Conservation (phyloP, 2,888 invertebrate species). For the Alloplasta piceator region DNA sequence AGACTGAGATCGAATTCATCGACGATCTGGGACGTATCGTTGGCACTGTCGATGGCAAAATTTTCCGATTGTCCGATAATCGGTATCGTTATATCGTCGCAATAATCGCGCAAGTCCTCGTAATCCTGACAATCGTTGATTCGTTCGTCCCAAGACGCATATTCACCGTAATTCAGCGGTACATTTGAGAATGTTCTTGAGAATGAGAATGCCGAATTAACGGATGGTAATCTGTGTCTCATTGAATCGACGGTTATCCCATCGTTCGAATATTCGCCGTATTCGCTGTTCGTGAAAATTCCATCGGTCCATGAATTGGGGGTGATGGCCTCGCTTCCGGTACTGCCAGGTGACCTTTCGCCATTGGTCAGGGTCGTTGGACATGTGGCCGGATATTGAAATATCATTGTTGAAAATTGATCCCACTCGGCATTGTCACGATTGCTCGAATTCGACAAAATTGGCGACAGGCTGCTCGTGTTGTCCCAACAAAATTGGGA, state of each 20-base stretch:
- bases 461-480: conserved; percentile 65
- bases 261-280: conserved; percentile 73
- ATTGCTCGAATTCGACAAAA: conserved; percentile 65
- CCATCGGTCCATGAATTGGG: conserved; percentile 73
- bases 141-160: conserved; percentile 49
- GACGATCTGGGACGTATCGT: conserved; percentile 69
- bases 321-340: conserved; percentile 74
- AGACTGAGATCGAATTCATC: conserved; percentile 81
- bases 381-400: conserved; percentile 72
- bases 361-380: conserved; percentile 58
- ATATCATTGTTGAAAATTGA: conserved; percentile 71
- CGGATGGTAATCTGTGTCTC: conserved; percentile 57
- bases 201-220: conserved; percentile 79
- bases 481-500: conserved; percentile 72
- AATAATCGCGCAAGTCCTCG: conserved; percentile 51
- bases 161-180: conserved; percentile 48
- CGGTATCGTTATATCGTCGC: conserved; percentile 53
- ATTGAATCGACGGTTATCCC: conserved; percentile 40
- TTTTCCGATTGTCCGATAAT: conserved; percentile 54
- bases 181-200: conserved; percentile 74
- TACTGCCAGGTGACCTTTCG: conserved; percentile 74
- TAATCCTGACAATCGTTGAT: conserved; percentile 67
- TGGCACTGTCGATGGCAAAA: conserved; percentile 41
- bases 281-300: conserved; percentile 66
- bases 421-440: conserved; percentile 75